Percentiles rank a stretch among this genome's conserved stretches.
These are phyloP conservation scores for Lapara coniferarum DNA, from an alignment of 2,888 invertebrate species.

Conservation along the genomic window DNA sequence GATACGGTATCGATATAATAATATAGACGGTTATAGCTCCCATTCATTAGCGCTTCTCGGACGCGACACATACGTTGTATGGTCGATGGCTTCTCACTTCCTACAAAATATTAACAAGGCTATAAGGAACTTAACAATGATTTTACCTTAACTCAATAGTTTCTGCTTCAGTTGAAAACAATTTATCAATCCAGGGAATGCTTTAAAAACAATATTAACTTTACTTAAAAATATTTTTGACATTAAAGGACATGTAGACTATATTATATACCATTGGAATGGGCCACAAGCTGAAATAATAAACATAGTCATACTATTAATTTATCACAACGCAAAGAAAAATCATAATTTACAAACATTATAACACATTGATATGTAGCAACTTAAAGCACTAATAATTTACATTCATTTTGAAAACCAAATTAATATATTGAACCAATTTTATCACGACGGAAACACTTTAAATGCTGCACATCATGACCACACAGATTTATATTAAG, in stretches of 20 bases:
- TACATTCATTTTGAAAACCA: background rate
- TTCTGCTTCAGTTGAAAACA: background rate
- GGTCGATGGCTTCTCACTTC: background rate
- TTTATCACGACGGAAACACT: background rate
- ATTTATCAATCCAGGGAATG: background rate
- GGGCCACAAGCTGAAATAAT: background rate
- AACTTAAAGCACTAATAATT: slow-evolving; percentile 28
- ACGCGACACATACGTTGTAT: no score
- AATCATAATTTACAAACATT: slow-evolving; percentile 17
- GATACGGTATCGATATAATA: no score
- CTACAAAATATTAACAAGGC: background rate
- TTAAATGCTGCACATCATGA: background rate
- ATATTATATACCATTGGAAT: slow-evolving; percentile 3
- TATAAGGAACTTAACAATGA: background rate
- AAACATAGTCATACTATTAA: background rate
- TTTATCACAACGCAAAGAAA: background rate
- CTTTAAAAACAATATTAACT: background rate
- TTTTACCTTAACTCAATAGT: background rate
- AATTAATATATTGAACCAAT: background rate
- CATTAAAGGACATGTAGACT: background rate
- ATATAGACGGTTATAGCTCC: no score
- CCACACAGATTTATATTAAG: slow-evolving; percentile 1
- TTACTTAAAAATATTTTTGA: slow-evolving; percentile 3
- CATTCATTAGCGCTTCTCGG: no score
- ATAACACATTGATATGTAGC: slow-evolving; percentile 33